Percentiles rank a stretch among this genome's conserved stretches.
These are phyloP conservation scores for Crioceris asparagi DNA, from an alignment of 2,888 invertebrate genomes.

Conservation along the genomic window DNA sequence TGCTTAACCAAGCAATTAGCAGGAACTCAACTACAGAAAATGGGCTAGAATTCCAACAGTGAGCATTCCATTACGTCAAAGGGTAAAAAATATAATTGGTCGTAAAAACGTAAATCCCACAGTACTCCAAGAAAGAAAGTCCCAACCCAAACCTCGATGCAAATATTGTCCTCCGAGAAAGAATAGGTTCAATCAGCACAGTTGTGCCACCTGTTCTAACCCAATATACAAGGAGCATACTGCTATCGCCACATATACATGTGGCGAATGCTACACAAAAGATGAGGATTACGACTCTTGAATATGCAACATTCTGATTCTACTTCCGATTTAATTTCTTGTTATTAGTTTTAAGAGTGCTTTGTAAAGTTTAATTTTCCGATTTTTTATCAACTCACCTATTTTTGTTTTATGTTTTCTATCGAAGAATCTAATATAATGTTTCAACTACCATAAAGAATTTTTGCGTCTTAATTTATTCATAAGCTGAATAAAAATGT, in stretches of 20 bases:
- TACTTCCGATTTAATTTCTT: not conserved
- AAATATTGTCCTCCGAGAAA: not conserved
- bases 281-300: not conserved
- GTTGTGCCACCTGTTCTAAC: conserved; percentile 1
- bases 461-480: not conserved
- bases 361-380: conserved; percentile 1
- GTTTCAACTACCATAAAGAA: conserved; percentile 1
- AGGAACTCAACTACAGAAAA: not conserved
- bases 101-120: not conserved
- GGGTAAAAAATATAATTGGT: not conserved
- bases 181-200: not conserved
- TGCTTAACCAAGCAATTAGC: conserved; percentile 1
- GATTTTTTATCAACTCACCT: not conserved
- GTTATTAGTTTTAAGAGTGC: conserved; percentile 1
- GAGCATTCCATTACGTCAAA: not conserved
- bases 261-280: not conserved
- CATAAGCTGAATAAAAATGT: not conserved
- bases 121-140: not conserved
- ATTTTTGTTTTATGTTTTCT: not conserved
- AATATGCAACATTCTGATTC: not conserved
- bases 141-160: conserved; percentile 1
- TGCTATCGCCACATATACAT: not conserved
- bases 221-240: conserved; percentile 1
- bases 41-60: not conserved
- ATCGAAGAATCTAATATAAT: not conserved